These are phyloP conservation scores for Falco cherrug DNA, from an alignment of 2,797 vertebrate genomes.

Conservation along the genomic window DNA sequence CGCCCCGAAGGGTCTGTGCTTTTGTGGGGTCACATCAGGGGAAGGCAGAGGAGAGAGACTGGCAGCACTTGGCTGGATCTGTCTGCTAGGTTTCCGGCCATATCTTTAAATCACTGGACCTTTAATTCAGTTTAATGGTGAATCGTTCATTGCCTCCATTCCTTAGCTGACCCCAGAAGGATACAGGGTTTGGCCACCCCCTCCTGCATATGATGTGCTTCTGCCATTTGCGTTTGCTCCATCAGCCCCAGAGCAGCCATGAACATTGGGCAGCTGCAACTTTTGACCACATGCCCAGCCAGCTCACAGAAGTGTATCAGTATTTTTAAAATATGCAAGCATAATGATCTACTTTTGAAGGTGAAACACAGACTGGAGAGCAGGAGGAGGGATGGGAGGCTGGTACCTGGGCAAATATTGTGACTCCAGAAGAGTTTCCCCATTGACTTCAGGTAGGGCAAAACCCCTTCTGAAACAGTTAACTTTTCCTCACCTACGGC, in stretches of 20 bases:
- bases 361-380: neutral
- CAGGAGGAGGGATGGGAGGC: neutral
- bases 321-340: neutral
- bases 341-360: neutral
- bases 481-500: accelerated
- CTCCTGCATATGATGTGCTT: neutral
- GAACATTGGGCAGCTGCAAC: neutral
- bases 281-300: neutral
- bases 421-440: neutral
- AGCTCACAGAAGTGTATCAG: neutral
- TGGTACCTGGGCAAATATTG: neutral
- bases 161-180: neutral
- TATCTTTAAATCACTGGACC: neutral
- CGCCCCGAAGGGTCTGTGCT: neutral
- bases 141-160: neutral
- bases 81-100: neutral
- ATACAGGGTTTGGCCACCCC: neutral
- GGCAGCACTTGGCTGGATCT: neutral
- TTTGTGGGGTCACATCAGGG: neutral
- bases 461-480: neutral
- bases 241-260: neutral
- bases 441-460: neutral
- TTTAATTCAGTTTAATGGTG: neutral
- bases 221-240: neutral
- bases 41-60: neutral